Base-by-base conservation (phyloP, 2,113 vertebrate species). In the Melanotaenia duboulayi region DNA sequence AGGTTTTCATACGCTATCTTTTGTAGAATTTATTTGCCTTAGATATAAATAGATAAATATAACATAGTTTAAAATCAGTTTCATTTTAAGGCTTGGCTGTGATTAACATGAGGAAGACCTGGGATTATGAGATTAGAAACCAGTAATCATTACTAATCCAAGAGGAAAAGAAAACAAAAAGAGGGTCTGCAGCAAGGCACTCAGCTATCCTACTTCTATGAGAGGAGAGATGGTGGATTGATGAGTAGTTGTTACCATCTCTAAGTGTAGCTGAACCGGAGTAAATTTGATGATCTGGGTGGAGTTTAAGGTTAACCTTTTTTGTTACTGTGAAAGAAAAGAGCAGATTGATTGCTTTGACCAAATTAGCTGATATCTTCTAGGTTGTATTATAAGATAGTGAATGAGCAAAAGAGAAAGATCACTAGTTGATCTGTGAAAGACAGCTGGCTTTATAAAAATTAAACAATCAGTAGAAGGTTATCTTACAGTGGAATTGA, bases 341-440 rank as follows among this genome's bases (percentile, higher is more conserved):
- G 6, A 51, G 46, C 60, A 78, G 78, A 85, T 80, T 65, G 58
- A 84, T 88, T 39, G 65, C 80, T 78, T 78, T 76, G 75, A 76
- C 78, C 23, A 24, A 40, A 46, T 68, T 44, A 80, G 78, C 70
- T 68, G 46, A 79, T 23, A 58, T 74, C 56, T 68, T 62, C 0
- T 12, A 49, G 58, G 62, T 71, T 68, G 55, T 69, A 69, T 73
- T 73, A 63, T 46, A 37, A 11, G 0, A 20, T 67, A 65, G 56
- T 32, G 71, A 77, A 51, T 23, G 54, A 87, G 63, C 3, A 54
- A 52, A 50, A 75, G 19, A 76, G 60, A 56, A 57, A 16, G 39
- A 82, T 46, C 51, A 5, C 28, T 71, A 67, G 62, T 76, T 71
- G 57, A 35, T 35, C 32, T 8, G 32, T 35, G 32, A 35, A 6